Evolutionary conservation across 1,140 invertebrate genomes (phyloP), one percentile per base, ranked within the genome.

Genomic region (Cylas formicarius): DNA sequence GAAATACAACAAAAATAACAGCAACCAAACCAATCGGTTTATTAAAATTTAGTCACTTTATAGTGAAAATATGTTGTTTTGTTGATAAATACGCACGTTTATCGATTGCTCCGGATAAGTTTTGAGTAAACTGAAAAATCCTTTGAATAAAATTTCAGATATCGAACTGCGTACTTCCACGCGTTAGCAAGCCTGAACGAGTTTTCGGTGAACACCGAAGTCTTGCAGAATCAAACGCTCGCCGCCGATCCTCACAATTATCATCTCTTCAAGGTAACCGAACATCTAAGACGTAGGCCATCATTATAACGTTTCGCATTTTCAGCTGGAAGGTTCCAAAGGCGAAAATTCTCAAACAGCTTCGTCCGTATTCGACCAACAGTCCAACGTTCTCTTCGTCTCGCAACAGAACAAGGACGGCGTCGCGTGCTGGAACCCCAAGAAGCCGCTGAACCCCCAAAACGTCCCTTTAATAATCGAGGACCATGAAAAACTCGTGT

Each of bases 81-180:
- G 11, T 26, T 8, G 8, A 26, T 26, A 26, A 8, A 26, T 26
- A 26, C n/a, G 11, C n/a, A 26, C n/a, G 11, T 26, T 8, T 26
- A 26, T 26, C 8, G 8, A 26, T 26, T 8, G 8, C 8, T 14
- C 7, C 7, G 22, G 5, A 11, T 22, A 11, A n/a, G 10, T 36
- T 20, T 36, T 17, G 18, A 32, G 16, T 7, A 32, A 35, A 22
- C 24, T 37, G 24, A 8, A n/a, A n/a, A n/a, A n/a, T n/a, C n/a
- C n/a, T n/a, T n/a, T n/a, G n/a, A n/a, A n/a, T 24, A 21, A 13
- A 44, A 24, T 37, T 57, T 41, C 27, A 68, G 68, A 22, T 75
- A 66, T 39, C 76, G 76, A 38, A 77, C 75, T n/a, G 68, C 83
- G 24, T 86, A 82, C 56, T 86, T 86, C 75, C 82, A 86, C 62